Base-by-base conservation (phyloP, 1,140 invertebrate genomes). In the Metopolophium dirhodum region DNA sequence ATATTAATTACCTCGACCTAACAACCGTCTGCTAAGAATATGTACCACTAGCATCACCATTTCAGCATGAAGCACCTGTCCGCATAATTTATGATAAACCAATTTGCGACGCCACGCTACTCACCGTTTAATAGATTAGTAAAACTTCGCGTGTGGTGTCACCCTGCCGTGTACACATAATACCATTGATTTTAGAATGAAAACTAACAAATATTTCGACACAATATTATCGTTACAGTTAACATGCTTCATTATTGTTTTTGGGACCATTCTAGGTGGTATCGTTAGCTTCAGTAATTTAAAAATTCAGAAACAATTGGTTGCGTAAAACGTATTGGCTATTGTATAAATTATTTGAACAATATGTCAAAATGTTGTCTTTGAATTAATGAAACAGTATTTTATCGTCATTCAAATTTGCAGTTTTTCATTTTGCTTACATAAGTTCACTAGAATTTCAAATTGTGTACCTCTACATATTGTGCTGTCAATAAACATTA, bases 281-380 rank as follows among this genome's bases (percentile, higher is more conserved):
- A 68, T 30, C 26, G 30, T 68, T 68, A n/a, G 11, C 30, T 30
- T 68, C 61, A n/a, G 61, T 30, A 30, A 77, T 77, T 77, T 14
- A 77, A n/a, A 83, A 41, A 83, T 7, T 0, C 35, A 37, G n/a
- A 83, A 83, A 83, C 22, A 83, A 37, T 83, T 22, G 11, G 22
- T 83, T 83, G 22, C 82, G 35, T 83, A 83, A 37, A 83, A 83
- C 22, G 20, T 23, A 41, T 37, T 41, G 37, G 20, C 20, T 83
- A 83, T 83, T 83, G 82, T 83, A 83, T 83, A 83, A 23, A 83
- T 41, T 41, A 83, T 83, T 83, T 83, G 22, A 68, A 68, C n/a
- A 77, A n/a, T 68, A 18, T 68, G 26, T 61, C 57, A 6, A 37
- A 37, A 14, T 83, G 6, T 83, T 49, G 45, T n/a, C 47, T n/a